These are phyloP conservation scores for Papilio xuthus DNA, from an alignment of 1,140 invertebrate species.

Conservation along the genomic window DNA sequence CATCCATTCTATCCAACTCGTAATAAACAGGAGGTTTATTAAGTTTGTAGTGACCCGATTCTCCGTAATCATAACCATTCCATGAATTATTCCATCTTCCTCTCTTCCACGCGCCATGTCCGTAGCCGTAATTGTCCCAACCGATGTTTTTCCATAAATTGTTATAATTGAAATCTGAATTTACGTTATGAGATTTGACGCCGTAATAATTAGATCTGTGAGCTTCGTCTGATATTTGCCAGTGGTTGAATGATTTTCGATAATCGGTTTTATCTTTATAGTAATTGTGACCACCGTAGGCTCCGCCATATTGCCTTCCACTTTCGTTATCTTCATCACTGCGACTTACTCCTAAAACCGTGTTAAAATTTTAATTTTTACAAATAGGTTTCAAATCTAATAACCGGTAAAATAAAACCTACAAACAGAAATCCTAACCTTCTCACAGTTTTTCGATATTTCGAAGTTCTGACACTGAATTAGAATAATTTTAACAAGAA, in stretches of 20 bases:
- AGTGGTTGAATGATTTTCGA: slow-evolving; percentile 67
- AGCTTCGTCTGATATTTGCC: slow-evolving; percentile 52
- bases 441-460: no score
- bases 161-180: slow-evolving; percentile 66
- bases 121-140: slow-evolving; percentile 53
- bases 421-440: no score
- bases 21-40: slow-evolving; percentile 42
- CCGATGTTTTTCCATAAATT: slow-evolving; percentile 55
- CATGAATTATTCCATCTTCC: slow-evolving; percentile 60
- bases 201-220: slow-evolving; percentile 50
- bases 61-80: slow-evolving; percentile 53
- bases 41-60: slow-evolving; percentile 47
- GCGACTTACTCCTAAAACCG: slow-evolving; percentile 56
- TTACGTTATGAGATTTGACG: slow-evolving; percentile 50
- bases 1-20: slow-evolving; percentile 55
- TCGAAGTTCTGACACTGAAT: no score
- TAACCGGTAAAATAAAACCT: neutral
- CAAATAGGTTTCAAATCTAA: neutral
- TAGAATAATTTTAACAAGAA: neutral
- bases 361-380: neutral
- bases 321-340: slow-evolving; percentile 59
- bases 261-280: slow-evolving; percentile 73
- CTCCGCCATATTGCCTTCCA: slow-evolving; percentile 74
- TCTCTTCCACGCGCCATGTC: slow-evolving; percentile 62
- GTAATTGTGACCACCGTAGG: slow-evolving; percentile 66